A percentile compares a stretch with the other conserved stretches of the same genome.
Conservation (phyloP, 2,888 invertebrate species). For the Napeogenes inachia region DNA sequence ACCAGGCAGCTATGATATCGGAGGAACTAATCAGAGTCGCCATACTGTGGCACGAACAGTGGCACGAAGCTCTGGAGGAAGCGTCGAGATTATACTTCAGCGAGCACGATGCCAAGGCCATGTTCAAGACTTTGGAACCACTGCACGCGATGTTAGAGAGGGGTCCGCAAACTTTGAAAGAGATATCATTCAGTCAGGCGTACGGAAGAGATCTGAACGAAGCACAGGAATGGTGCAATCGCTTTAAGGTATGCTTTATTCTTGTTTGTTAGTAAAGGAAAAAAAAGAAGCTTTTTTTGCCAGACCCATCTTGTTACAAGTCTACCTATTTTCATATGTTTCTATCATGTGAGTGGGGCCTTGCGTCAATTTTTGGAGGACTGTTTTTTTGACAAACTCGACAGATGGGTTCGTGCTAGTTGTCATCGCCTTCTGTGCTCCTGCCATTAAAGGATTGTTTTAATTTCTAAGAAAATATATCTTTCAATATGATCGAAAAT, state of each 20-base stretch:
- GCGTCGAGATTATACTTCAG: constrained; percentile 96
- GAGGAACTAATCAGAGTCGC: constrained; percentile 98
- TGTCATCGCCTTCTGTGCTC: no score
- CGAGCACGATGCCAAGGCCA: constrained; percentile 95
- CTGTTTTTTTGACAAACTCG: no score
- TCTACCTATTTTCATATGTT: no score
- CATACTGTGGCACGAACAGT: constrained; percentile 99
- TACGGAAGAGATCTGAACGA: constrained; percentile 96
- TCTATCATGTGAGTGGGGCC: no score
- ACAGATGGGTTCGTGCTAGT: no score
- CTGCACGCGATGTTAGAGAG: constrained; percentile 95
- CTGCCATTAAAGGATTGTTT: no score
- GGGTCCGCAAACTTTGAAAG: constrained; percentile 97
- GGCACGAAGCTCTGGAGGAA: constrained; percentile 98
- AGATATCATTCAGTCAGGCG: constrained; percentile 97
- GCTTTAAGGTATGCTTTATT: constrained; percentile 80
- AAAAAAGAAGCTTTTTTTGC: no score
- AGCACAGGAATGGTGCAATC: constrained; percentile 96
- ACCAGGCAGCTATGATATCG: constrained; percentile 96
- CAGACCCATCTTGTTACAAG: no score
- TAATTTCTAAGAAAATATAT: no score
- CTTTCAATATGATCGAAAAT: no score
- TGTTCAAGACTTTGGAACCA: constrained; percentile 97
- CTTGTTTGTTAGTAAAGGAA: neutral
- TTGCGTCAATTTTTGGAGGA: no score